Conservation (phyloP, 2,113 vertebrate genomes). For the Ciconia stormi region DNA sequence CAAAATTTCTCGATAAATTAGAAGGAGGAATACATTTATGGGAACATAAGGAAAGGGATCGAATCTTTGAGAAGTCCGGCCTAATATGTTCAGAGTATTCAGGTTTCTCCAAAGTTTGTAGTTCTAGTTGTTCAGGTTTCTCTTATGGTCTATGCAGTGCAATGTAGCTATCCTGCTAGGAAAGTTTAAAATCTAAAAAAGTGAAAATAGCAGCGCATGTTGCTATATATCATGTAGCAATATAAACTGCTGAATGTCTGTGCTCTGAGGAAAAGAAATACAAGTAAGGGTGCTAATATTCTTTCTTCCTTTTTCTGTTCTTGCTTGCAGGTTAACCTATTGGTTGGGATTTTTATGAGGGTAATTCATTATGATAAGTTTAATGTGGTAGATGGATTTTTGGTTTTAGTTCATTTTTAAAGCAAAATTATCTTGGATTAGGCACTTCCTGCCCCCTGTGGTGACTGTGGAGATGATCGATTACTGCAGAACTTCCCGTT, state of each 20-base stretch:
- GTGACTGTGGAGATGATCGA: neutral
- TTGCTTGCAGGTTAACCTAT: neutral
- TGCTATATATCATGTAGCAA: neutral
- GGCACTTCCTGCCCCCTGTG: neutral
- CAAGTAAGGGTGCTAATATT: neutral
- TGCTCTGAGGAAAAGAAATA: neutral
- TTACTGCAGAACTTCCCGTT: neutral
- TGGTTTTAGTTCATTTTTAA: neutral
- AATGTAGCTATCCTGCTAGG: neutral
- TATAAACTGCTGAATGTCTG: neutral
- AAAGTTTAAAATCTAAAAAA: neutral
- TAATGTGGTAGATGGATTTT: neutral
- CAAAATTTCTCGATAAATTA: neutral
- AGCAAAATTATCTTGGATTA: neutral
- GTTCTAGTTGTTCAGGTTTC: neutral
- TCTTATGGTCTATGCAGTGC: neutral
- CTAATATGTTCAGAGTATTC: neutral
- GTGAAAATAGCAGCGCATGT: neutral
- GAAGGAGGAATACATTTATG: neutral
- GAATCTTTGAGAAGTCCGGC: neutral
- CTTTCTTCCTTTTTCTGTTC: neutral
- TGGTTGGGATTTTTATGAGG: neutral
- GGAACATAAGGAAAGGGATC: neutral
- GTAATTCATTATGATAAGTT: neutral
- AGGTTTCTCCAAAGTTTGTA: neutral